These are phyloP conservation scores for Ichneumoninae sp. DNA, from an alignment of 2,888 invertebrate species.

Conservation along the genomic window DNA sequence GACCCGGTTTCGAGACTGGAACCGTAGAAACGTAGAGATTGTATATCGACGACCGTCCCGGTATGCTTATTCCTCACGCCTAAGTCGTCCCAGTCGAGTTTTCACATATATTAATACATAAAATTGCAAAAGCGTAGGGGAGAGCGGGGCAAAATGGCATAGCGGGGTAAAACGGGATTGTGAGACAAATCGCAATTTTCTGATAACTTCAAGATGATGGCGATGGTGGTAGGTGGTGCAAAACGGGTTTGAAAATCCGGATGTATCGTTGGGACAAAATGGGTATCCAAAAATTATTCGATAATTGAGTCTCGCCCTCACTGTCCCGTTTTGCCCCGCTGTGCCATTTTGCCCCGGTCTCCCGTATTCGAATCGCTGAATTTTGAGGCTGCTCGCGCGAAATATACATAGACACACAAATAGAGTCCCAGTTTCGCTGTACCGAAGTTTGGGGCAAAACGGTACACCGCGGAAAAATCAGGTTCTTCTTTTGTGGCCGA, in stretches of 20 bases:
- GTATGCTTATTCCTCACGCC: conserved; percentile 19
- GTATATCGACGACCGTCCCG: conserved; percentile 37
- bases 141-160: too few relatives aligned
- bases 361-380: conserved; percentile 29
- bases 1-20: conserved; percentile 67
- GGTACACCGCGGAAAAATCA: not conserved
- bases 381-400: not conserved
- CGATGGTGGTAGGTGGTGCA: too few relatives aligned
- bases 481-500: not conserved
- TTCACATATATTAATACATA: conserved; percentile 42
- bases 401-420: not conserved
- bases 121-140: conserved; percentile 15
- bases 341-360: too few relatives aligned
- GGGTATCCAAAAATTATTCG: too few relatives aligned
- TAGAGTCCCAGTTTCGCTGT: conserved; percentile 1
- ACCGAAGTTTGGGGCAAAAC: not conserved
- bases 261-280: too few relatives aligned
- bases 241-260: too few relatives aligned
- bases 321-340: too few relatives aligned
- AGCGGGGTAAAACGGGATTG: too few relatives aligned
- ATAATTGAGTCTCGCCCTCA: too few relatives aligned
- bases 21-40: conserved; percentile 49
- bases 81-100: conserved; percentile 6
- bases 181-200: too few relatives aligned
- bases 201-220: too few relatives aligned